Percentiles rank a stretch among this genome's conserved stretches.
Conservation (phyloP, 2,888 invertebrate genomes). For the Ernsta delagoae region DNA sequence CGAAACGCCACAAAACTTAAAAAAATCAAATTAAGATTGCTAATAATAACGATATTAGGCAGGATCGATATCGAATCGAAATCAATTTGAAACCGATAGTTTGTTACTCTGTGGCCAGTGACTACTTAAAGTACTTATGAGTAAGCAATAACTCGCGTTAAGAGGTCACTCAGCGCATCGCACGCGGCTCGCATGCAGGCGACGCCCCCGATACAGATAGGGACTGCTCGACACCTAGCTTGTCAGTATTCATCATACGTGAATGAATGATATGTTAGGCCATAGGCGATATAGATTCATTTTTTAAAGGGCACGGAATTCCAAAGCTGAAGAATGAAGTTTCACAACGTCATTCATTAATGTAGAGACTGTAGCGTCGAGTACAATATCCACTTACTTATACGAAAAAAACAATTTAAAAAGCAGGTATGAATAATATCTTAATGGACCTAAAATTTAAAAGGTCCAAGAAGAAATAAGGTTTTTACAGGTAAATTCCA, state of each 20-base stretch:
- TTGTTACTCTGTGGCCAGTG: constrained; percentile 53
- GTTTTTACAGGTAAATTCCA: too few species aligned
- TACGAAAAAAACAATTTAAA: too few species aligned
- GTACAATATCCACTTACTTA: too few species aligned
- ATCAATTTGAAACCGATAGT: constrained; percentile 34
- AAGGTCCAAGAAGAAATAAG: too few species aligned
- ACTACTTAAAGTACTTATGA: constrained; percentile 75
- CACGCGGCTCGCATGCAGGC: constrained; percentile 74
- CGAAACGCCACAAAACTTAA: too few species aligned
- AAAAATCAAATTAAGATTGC: too few species aligned
- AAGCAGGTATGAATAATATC: too few species aligned
- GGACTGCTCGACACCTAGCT: constrained; percentile 49
- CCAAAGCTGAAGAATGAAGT: neutral
- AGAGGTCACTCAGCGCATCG: constrained; percentile 79
- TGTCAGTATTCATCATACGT: constrained; percentile 34
- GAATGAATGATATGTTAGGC: constrained; percentile 18
- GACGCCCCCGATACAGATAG: constrained; percentile 69
- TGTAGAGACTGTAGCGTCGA: too few species aligned
- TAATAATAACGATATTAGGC: neutral
- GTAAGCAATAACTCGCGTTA: constrained; percentile 80
- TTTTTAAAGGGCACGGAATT: neutral
- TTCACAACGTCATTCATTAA: too few species aligned
- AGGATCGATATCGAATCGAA: neutral
- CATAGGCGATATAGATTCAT: neutral
- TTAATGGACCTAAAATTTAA: too few species aligned